Percentiles rank a stretch among this genome's conserved stretches.
phyloP scores from a whole-genome alignment of 2,888 invertebrate genomes.

The Caenorhabditis sinica region DNA sequence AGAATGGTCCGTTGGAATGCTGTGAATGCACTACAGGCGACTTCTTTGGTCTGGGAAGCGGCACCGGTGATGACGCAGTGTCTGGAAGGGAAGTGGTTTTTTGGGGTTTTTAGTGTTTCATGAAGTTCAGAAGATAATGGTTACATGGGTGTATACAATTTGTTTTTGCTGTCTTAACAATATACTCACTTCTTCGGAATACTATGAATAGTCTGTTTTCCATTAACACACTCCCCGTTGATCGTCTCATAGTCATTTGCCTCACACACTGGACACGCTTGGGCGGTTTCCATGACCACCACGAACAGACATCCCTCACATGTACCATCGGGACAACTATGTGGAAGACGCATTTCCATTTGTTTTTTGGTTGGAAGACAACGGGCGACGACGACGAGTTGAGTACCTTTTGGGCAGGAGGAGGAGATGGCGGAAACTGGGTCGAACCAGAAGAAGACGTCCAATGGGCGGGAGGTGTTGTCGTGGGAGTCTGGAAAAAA shows the following conservation, averaged over 20 bases:
- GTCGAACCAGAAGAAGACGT: conserved; percentile 81
- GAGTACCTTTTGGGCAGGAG: conserved; percentile 86
- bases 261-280: conserved; percentile 86
- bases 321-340: conserved; percentile 85
- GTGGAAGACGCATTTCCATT: conserved; percentile 76
- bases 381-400: conserved; percentile 86
- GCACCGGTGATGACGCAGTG: conserved; percentile 84
- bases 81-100: conserved; percentile 74
- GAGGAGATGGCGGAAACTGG: conserved; percentile 73
- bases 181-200: conserved; percentile 84
- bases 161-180: too few relatives aligned
- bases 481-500: conserved; percentile 63
- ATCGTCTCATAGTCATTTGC: conserved; percentile 85
- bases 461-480: conserved; percentile 74
- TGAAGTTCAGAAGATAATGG: too few relatives aligned
- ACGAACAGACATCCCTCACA: conserved; percentile 87
- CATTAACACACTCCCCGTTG: conserved; percentile 86
- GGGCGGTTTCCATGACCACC: conserved; percentile 78
- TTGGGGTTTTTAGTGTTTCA: background rate
- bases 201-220: conserved; percentile 86
- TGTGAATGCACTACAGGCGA: conserved; percentile 67
- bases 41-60: conserved; percentile 56
- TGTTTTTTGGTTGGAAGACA: conserved; percentile 84
- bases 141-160: too few relatives aligned
- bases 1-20: conserved; percentile 58